Base-by-base conservation (phyloP, 2,113 vertebrate species). In the Origma solitaria region DNA sequence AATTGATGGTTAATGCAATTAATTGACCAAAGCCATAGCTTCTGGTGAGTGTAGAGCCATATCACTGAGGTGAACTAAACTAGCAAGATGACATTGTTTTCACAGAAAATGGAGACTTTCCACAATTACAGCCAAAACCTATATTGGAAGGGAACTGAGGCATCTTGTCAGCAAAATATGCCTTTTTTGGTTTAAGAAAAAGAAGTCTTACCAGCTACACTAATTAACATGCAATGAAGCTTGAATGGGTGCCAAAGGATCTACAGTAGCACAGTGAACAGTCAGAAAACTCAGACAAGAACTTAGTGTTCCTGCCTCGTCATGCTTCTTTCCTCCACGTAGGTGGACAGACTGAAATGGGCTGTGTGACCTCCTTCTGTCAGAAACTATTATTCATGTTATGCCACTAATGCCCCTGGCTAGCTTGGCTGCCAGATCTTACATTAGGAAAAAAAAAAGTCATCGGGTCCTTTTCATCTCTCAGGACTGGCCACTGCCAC, bases 331-430 rank as follows among this genome's bases (percentile, higher is more conserved):
- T 95, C 90, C 86, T 72, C 75, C 84, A 86, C 44, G 61, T 96
- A 95, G 92, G 88, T 95, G 82, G 94, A 96, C 69, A 80, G 86
- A 61, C 95, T 96, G 94, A 84, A 97, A 95, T 82, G 90, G 93
- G 94, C 95, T 95, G 62, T 65, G 70, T 95, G 96, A 96, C 95
- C 95, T 96, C 94, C 78, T 96, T 95, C 95, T 96, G 94, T 97
- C 95, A 97, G 94, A 96, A 95, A 66, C 94, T 49, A 81, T 97
- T 93, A 95, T 88, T 96, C 92, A 88, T 65, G 79, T 91, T 86
- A 75, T 81, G 86, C 88, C 87, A 87, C 76, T 94, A 92, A 87
- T 82, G 94, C 92, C 92, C 87, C 61, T 92, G 89, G 94, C 87
- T 84, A 88, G 72, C 54, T 84, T 0, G 4, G 75, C 92, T 91